A percentile compares a stretch with the other conserved stretches of the same genome.
Evolutionary conservation across 2,888 invertebrate species (phyloP).

Genomic region (Lasioglossum marginatum): DNA sequence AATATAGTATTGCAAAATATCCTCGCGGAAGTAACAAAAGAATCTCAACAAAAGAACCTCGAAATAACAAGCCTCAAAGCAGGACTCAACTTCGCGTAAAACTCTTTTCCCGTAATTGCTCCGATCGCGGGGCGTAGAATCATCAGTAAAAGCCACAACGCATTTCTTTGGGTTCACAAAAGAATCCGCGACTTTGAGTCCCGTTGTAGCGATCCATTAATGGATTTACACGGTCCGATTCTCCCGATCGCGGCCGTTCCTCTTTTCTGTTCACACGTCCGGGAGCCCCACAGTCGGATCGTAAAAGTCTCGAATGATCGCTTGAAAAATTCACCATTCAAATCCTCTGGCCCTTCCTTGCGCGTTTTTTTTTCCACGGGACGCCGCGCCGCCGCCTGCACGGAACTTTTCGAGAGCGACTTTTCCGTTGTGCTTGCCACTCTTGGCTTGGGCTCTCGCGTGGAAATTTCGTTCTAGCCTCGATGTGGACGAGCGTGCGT

Average conservation of each 20-base stretch:
- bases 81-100: background rate
- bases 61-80: background rate
- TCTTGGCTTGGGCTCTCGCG: slow-evolving; percentile 51
- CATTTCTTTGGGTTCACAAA: background rate
- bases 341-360: slow-evolving; percentile 27
- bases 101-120: background rate
- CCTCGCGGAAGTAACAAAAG: background rate
- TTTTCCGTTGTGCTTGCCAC: slow-evolving; percentile 49
- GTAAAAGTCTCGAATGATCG: slow-evolving; percentile 26
- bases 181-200: background rate
- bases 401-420: slow-evolving; percentile 54
- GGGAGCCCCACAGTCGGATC: background rate
- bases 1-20: background rate
- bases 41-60: background rate
- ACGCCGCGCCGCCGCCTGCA: slow-evolving; percentile 40
- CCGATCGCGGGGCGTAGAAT: background rate
- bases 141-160: background rate
- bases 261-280: background rate
- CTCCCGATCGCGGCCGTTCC: background rate
- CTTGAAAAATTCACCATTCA: slow-evolving; percentile 33
- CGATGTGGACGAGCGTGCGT: background rate
- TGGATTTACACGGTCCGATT: background rate
- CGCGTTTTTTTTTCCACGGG: slow-evolving; percentile 10
- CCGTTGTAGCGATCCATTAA: background rate
- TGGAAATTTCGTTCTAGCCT: slow-evolving; percentile 48